A percentile compares a stretch with the other conserved stretches of the same genome.
Conservation (phyloP, 1,140 invertebrate species). For the Aphidius ervi region DNA sequence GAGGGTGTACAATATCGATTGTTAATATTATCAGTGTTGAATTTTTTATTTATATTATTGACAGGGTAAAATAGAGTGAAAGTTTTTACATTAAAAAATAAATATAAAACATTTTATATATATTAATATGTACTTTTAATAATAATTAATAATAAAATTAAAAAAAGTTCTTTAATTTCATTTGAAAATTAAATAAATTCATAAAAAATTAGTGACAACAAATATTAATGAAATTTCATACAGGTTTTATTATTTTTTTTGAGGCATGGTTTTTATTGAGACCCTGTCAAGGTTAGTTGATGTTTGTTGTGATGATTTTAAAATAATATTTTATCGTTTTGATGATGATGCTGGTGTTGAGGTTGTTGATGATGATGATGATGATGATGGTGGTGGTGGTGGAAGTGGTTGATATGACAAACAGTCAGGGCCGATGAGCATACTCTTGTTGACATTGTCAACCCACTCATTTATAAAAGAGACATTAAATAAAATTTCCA, state of each 20-base stretch:
- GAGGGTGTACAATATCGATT: conserved; percentile 25
- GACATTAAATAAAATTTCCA: too few species aligned
- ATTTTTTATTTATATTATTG: neutral
- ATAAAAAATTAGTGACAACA: too few species aligned
- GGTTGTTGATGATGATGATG: too few species aligned
- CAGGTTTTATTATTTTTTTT: neutral
- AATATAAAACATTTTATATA: too few species aligned
- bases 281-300: conserved; percentile 23
- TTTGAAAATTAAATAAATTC: too few species aligned
- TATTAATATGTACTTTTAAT: too few species aligned
- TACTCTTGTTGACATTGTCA: conserved; percentile 17
- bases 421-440: conserved; percentile 18
- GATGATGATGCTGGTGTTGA: neutral
- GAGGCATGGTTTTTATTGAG: conserved; percentile 9
- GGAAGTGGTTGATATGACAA: neutral
- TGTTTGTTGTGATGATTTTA: neutral
- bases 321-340: conserved; percentile 4
- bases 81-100: neutral
- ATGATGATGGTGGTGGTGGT: neutral
- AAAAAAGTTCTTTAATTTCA: too few species aligned
- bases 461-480: neutral
- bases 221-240: neutral
- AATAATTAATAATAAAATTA: too few species aligned
- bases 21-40: neutral
- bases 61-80: neutral